A percentile compares a stretch with the other conserved stretches of the same genome.
Conservation (phyloP, 2,113 vertebrate species). For the Uria lomvia region DNA sequence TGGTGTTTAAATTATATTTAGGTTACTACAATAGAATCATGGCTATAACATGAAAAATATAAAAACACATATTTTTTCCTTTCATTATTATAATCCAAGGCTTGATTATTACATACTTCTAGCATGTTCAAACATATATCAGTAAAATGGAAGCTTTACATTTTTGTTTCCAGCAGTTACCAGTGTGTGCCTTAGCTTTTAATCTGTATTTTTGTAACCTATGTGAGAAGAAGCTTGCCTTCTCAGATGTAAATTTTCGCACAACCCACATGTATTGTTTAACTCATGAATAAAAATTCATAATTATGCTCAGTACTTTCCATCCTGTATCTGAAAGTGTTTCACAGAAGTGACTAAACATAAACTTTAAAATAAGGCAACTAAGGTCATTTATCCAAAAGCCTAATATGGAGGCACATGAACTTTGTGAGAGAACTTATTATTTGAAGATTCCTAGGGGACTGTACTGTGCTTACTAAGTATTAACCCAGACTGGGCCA, state of each 20-base stretch:
- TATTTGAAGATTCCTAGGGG: background rate
- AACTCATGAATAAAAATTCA: background rate
- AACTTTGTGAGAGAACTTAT: background rate
- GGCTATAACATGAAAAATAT: background rate
- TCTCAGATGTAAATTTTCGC: background rate
- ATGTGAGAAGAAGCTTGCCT: background rate
- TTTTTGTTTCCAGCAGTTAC: slow-evolving; percentile 71
- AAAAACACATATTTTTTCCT: background rate
- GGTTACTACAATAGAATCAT: background rate
- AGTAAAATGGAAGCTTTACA: slow-evolving; percentile 70
- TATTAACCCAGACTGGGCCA: background rate
- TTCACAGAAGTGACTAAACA: background rate
- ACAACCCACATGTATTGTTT: background rate
- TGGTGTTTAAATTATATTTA: background rate
- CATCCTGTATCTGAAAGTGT: background rate
- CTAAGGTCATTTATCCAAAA: background rate
- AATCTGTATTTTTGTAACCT: background rate
- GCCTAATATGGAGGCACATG: background rate
- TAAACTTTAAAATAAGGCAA: background rate
- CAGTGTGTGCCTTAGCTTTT: slow-evolving; percentile 52
- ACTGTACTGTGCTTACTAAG: background rate
- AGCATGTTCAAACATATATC: slow-evolving; percentile 70
- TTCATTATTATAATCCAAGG: background rate
- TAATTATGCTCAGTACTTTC: background rate
- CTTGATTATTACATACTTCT: slow-evolving; percentile 69